Percentiles rank a stretch among this genome's conserved stretches.
phyloP scores from a whole-genome alignment of 2,888 invertebrate species.

The Leptinotarsa juncta region DNA sequence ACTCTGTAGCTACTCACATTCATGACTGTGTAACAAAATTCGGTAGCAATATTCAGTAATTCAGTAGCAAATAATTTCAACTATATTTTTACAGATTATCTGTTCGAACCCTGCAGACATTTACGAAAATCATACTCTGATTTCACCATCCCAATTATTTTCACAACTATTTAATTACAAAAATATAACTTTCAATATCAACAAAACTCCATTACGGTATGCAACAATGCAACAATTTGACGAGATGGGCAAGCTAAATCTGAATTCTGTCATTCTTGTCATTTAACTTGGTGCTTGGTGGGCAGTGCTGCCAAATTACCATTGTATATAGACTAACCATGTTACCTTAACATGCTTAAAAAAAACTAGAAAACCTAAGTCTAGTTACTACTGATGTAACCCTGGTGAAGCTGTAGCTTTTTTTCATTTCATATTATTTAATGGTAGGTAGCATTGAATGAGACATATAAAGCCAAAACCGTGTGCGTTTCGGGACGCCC shows the following conservation, averaged over 20 bases:
- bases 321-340: no score
- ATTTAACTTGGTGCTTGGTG: no score
- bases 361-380: no score
- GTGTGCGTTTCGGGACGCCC: no score
- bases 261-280: no score
- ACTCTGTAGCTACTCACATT: constrained; percentile 42
- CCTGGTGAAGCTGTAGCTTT: no score
- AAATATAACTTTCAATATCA: neutral
- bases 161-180: neutral
- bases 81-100: neutral
- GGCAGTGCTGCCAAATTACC: no score
- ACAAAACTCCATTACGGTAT: constrained; percentile 11
- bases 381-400: no score
- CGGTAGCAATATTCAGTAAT: constrained; percentile 44
- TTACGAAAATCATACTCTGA: neutral
- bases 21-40: constrained; percentile 55
- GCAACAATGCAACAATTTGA: neutral
- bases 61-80: constrained; percentile 4
- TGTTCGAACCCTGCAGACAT: neutral
- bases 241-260: neutral
- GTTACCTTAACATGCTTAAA: no score
- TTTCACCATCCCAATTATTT: neutral
- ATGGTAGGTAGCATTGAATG: no score
- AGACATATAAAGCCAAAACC: no score
- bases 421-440: no score